Evolutionary conservation across 2,797 vertebrate genomes (phyloP).

Genomic region (Pipistrellus pipistrellus): DNA sequence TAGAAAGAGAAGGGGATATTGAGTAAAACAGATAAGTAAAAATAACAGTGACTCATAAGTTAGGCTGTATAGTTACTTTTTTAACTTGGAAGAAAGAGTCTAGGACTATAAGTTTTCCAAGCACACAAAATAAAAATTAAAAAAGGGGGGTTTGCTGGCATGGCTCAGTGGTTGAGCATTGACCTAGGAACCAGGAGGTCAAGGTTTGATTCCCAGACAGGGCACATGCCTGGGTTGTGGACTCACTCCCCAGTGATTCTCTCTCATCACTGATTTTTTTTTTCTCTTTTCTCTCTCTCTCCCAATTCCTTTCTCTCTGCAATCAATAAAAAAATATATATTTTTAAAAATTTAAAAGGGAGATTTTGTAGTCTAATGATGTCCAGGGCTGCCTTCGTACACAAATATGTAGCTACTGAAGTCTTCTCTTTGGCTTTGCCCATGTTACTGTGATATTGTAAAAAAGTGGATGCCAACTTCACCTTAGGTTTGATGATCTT

Average conservation of each 20-base stretch:
- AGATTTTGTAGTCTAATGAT: not conserved
- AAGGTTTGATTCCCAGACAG: no score
- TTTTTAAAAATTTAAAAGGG: not conserved
- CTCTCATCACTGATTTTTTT: no score
- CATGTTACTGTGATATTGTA: not conserved
- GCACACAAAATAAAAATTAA: not conserved
- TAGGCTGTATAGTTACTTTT: not conserved
- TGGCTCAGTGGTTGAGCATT: no score
- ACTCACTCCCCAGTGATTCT: no score
- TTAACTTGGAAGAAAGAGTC: constrained; percentile 33
- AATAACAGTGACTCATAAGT: not conserved
- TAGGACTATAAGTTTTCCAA: not conserved
- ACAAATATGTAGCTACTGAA: not conserved
- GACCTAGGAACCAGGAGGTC: no score
- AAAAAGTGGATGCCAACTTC: not conserved
- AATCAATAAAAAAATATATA: no score
- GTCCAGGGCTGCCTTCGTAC: not conserved
- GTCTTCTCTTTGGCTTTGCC: not conserved
- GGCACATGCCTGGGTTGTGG: no score
- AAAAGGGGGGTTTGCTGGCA: no score
- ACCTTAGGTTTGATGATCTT: not conserved
- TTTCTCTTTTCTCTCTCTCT: no score
- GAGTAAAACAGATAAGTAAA: not conserved
- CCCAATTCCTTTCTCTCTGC: no score
- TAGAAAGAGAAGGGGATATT: not conserved